Evolutionary conservation across 2,797 vertebrate species (phyloP), one percentile per base, ranked within the genome.

Genomic region (Rousettus madagascariensis): DNA sequence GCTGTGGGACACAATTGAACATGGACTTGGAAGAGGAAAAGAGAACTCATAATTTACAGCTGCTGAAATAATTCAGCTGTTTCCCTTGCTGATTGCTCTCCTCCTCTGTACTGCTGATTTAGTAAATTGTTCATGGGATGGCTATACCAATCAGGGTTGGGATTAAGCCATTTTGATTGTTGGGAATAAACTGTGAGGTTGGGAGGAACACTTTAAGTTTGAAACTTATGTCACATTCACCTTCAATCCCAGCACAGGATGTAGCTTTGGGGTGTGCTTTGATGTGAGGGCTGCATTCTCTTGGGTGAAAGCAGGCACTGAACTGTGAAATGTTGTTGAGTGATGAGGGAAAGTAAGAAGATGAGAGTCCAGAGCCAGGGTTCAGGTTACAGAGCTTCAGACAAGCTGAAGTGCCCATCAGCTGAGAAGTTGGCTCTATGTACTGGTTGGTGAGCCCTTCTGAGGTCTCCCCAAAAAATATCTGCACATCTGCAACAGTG

Each of bases 1-100:
- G 90, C 77, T 0, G 4, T 94, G 59, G 78, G 86, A 13, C 78
- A 89, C 57, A 86, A 88, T 83, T 91, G 79, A 89, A 91, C 49
- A 38, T 79, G 88, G 86, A 83, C 90, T 92, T 94, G 65, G 85
- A 95, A 86, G 53, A 84, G 86, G 86, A 79, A 87, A 63, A 90
- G 77, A 79, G 43, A 87, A 86, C 46, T 63, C 86, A 80, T 94
- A 95, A 78, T 96, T 96, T 96, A 96, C 90, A 96, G 90, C 94
- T 97, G 90, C 96, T 96, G 96, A 96, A 94, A 72, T 91, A 96
- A 88, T 95, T 96, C 93, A 92, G 93, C 96, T 90, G 77, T 90
- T 96, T 96, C 72, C 43, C n/a, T 65, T 94, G 75, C 93, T 97
- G 96, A 97, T 90, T 96, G 74, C 77, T 89, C 66, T 93, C 77